Evolutionary conservation across 2,888 invertebrate genomes (phyloP).

Genomic region (Drosophila multiciliata): DNA sequence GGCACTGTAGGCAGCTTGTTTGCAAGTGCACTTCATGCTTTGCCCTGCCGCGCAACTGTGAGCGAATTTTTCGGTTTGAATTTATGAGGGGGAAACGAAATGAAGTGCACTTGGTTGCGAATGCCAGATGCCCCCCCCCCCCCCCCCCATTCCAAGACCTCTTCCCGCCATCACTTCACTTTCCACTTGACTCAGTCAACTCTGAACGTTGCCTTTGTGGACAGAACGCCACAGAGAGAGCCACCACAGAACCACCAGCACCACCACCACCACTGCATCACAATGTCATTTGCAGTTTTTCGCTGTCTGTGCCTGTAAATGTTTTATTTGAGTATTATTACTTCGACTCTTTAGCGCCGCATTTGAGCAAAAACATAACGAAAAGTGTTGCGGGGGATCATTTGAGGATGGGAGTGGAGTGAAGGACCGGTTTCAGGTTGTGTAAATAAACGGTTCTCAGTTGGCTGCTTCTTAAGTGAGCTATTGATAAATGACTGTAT

Average conservation of each 20-base stretch:
- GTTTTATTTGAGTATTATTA: conserved; percentile 78
- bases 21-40: conserved; percentile 58
- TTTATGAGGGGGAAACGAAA: conserved; percentile 69
- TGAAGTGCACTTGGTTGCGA: conserved; percentile 72
- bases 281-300: conserved; percentile 76
- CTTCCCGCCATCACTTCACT: conserved; percentile 50
- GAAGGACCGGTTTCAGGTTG: conserved; percentile 20
- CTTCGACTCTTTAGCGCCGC: conserved; percentile 71
- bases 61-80: conserved; percentile 73
- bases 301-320: conserved; percentile 75
- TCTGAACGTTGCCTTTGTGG: conserved; percentile 65
- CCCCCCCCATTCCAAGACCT: neutral
- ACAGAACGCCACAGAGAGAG: conserved; percentile 21
- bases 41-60: conserved; percentile 31
- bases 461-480: conserved; percentile 25
- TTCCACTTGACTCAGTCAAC: conserved; percentile 73
- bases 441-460: conserved; percentile 30
- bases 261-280: conserved; percentile 18
- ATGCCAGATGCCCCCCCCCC: conserved; percentile 2
- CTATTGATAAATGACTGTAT: conserved; percentile 18
- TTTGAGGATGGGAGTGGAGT: neutral
- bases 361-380: conserved; percentile 34
- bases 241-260: conserved; percentile 10
- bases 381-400: conserved; percentile 12
- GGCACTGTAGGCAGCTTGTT: conserved; percentile 66